Evolutionary conservation across 2,888 invertebrate genomes (phyloP).

Genomic region (Nomada hirtipes): DNA sequence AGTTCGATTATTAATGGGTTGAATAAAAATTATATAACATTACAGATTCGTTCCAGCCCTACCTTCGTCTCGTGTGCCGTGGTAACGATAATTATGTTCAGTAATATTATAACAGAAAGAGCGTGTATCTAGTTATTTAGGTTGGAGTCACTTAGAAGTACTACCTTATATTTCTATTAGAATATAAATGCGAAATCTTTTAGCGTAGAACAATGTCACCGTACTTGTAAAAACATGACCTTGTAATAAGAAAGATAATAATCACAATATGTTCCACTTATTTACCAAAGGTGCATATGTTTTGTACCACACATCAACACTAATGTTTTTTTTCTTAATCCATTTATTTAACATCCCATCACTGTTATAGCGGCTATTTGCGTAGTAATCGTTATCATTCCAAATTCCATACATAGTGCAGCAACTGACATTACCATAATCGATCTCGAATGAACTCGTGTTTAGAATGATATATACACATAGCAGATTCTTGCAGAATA

Average conservation of each 20-base stretch:
- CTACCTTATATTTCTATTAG: constrained; percentile 13
- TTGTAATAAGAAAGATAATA: constrained; percentile 4
- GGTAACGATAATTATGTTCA: constrained; percentile 66
- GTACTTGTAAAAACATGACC: constrained; percentile 28
- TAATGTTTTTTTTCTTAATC: constrained; percentile 2
- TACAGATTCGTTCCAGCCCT: constrained; percentile 71
- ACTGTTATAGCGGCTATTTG: too few species aligned
- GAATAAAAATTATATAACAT: constrained; percentile 45
- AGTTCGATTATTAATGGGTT: background rate
- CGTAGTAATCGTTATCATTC: too few species aligned
- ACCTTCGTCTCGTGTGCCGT: constrained; percentile 77
- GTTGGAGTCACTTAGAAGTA: constrained; percentile 3
- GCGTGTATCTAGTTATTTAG: constrained; percentile 21
- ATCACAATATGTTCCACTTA: constrained; percentile 10
- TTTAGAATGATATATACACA: too few species aligned
- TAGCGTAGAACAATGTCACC: background rate
- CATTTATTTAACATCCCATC: background rate
- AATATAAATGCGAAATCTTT: constrained; percentile 19
- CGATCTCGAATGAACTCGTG: too few species aligned
- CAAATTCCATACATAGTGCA: too few species aligned
- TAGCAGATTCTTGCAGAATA: too few species aligned
- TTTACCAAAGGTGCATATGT: background rate
- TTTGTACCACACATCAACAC: background rate
- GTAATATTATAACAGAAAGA: background rate
- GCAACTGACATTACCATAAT: too few species aligned